Conservation (phyloP, 2,888 invertebrate genomes). For the Autographa pulchrina region DNA sequence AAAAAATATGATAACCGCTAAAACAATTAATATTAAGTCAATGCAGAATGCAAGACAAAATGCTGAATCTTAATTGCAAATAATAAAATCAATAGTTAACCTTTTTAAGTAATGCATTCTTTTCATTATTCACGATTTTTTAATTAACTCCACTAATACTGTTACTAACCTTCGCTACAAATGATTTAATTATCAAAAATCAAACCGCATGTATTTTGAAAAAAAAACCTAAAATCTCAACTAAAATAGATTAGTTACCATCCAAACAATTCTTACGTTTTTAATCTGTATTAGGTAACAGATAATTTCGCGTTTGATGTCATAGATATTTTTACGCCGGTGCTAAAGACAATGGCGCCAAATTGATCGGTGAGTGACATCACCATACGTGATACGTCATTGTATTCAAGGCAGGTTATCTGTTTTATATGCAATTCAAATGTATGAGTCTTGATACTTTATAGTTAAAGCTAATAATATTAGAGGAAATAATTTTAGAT, state of each 20-base stretch:
- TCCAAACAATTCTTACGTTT: not conserved
- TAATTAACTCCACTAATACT: not conserved
- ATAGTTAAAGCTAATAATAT: not conserved
- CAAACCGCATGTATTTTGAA: not conserved
- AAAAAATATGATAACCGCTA: not conserved
- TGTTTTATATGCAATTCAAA: not conserved
- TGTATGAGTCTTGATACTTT: not conserved
- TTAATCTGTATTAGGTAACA: conserved; percentile 5
- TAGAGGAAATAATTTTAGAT: not conserved
- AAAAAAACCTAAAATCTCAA: not conserved
- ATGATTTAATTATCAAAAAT: no score
- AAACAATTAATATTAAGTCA: not conserved
- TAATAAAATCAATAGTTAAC: not conserved
- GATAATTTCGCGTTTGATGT: conserved; percentile 35
- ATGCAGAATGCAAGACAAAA: not conserved
- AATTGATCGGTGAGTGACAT: conserved; percentile 61
- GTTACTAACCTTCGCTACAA: not conserved
- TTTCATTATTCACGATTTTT: not conserved
- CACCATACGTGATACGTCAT: conserved; percentile 60
- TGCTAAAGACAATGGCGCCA: conserved; percentile 41
- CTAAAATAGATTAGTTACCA: not conserved
- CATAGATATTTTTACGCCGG: conserved; percentile 45
- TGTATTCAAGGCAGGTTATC: conserved; percentile 61
- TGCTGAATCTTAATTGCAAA: not conserved
- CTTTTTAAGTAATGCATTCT: no score